Conservation (phyloP, 2,113 vertebrate species). For the Alouatta palliata region DNA sequence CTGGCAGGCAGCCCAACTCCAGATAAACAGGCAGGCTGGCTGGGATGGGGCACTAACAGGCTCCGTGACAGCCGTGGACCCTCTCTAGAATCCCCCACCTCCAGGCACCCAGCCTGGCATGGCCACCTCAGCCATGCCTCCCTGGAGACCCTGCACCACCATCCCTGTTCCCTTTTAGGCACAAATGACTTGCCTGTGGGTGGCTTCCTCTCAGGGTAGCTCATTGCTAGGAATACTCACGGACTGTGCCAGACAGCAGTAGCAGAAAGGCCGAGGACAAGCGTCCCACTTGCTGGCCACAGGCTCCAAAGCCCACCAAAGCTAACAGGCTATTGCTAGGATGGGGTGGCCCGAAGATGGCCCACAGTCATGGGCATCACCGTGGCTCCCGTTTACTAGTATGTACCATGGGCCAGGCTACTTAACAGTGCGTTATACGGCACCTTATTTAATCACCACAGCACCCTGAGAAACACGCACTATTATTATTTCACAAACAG, state of each 20-base stretch:
- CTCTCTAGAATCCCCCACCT: too few species aligned
- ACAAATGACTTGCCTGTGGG: neutral
- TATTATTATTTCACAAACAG: neutral
- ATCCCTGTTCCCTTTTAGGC: neutral
- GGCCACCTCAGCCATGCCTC: neutral
- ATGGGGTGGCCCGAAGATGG: neutral
- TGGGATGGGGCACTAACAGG: too few species aligned
- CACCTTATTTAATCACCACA: neutral
- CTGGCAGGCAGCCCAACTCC: neutral
- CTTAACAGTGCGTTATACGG: neutral
- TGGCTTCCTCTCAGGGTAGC: neutral
- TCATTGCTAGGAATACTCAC: neutral
- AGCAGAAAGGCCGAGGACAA: neutral
- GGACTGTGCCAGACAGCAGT: neutral
- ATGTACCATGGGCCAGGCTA: neutral
- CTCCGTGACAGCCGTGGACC: neutral
- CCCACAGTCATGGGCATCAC: neutral
- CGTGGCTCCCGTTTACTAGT: neutral
- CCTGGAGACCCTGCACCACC: neutral
- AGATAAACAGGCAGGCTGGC: neutral
- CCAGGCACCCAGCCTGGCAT: too few species aligned
- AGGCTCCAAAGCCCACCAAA: neutral
- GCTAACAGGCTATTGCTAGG: neutral
- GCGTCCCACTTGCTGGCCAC: neutral
- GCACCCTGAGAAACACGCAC: neutral